Evolutionary conservation across 1,140 invertebrate species (phyloP), one percentile per base, ranked within the genome.

Genomic region (Heliconius hewitsoni): DNA sequence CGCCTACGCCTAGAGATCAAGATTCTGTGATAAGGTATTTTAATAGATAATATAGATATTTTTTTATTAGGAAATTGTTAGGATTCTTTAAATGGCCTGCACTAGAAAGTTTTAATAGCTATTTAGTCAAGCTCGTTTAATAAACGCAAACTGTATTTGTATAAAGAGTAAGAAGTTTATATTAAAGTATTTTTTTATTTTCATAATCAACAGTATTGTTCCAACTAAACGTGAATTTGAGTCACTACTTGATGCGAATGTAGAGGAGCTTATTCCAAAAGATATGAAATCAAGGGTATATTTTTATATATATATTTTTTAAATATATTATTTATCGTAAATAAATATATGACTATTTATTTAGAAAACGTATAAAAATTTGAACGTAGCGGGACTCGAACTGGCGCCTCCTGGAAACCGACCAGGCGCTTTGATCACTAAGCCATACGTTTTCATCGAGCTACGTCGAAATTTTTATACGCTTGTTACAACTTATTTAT

Each of bases 201-300:
- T 27, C 3, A 66, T 4, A 66, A 66, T 16, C 16, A 30, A 27
- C 11, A 66, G 60, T 30, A 30, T 66, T 11, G 57, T 13, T 60
- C 60, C 60, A 27, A 66, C 4, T 66, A 66, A n/a, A 30, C 60
- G 60, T 27, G 60, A 66, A 27, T n/a, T 37, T 50, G 79, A 77
- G 55, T 81, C 79, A 52, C 71, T 39, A 42, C 30, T 50, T 74
- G 80, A 60, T 4, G 76, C 73, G 30, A 82, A 73, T n/a, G n/a
- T 71, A 2, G 79, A 81, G 19, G 66, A 76, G 50, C 1, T 60
- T 19, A 13, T 39, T 27, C 27, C 76, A 16, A 81, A 71, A 27
- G 85, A 87, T n/a, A 70, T 50, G 19, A 89, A 86, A 78, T 80
- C 82, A 18, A 82, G 83, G 74, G 87, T 85, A 82, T 81, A 77